A percentile compares a stretch with the other conserved stretches of the same genome.
phyloP scores from a whole-genome alignment of 1,140 invertebrate genomes.

The Drosophila truncata region DNA sequence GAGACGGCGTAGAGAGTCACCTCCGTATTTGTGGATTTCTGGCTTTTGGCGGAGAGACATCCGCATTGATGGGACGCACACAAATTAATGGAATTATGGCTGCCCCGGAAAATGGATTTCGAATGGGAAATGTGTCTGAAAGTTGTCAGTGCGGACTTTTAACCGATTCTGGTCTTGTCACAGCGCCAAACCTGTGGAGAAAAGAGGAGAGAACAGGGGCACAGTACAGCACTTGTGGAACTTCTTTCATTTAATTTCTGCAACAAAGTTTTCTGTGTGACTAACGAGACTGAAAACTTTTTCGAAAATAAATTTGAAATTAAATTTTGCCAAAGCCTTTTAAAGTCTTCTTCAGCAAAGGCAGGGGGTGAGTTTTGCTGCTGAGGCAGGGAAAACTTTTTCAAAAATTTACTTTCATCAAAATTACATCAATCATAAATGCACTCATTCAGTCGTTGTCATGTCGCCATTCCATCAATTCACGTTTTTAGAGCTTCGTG shows the following conservation, averaged over 20 bases:
- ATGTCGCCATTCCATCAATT: slow-evolving; percentile 65
- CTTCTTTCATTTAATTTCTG: slow-evolving; percentile 79
- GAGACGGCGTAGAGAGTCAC: not conserved
- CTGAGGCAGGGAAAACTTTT: slow-evolving; percentile 60
- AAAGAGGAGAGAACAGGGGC: slow-evolving; percentile 14
- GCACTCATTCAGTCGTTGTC: slow-evolving; percentile 69
- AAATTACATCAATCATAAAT: slow-evolving; percentile 82
- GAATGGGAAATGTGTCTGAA: slow-evolving; percentile 69
- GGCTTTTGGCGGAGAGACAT: slow-evolving; percentile 19
- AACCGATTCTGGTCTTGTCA: slow-evolving; percentile 58
- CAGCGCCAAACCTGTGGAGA: slow-evolving; percentile 13
- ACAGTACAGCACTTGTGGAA: slow-evolving; percentile 71
- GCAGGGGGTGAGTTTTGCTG: slow-evolving; percentile 15
- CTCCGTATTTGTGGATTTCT: slow-evolving; percentile 6
- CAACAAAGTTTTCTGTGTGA: slow-evolving; percentile 67
- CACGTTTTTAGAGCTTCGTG: slow-evolving; percentile 70
- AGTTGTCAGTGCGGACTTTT: slow-evolving; percentile 59
- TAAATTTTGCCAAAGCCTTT: slow-evolving; percentile 70
- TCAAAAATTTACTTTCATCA: slow-evolving; percentile 71
- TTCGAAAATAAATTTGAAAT: slow-evolving; percentile 70
- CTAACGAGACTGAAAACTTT: slow-evolving; percentile 72
- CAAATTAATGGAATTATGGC: slow-evolving; percentile 75
- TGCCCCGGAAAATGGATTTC: slow-evolving; percentile 59
- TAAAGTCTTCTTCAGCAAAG: slow-evolving; percentile 48
- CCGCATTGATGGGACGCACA: slow-evolving; percentile 52